These are phyloP conservation scores for Anolis apletophallus DNA, from an alignment of 2,797 vertebrate species.

Conservation along the genomic window DNA sequence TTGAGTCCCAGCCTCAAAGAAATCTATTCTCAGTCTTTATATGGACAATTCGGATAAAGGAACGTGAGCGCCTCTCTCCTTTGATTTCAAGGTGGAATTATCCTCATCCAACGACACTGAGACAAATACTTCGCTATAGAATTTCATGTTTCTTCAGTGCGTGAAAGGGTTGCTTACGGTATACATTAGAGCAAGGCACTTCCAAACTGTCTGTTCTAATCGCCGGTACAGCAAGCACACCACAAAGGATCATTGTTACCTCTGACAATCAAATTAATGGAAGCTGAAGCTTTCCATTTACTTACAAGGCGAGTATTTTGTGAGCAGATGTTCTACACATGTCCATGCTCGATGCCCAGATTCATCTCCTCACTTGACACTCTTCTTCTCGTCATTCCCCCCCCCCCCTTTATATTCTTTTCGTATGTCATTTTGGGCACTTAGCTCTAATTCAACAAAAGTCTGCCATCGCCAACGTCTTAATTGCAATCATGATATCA, in stretches of 20 bases:
- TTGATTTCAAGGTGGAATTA: background rate
- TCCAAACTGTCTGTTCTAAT: conserved; percentile 22
- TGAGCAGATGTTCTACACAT: conserved; percentile 35
- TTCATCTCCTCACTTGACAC: conserved; percentile 18
- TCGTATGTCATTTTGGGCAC: conserved; percentile 1
- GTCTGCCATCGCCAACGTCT: background rate
- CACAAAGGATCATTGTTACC: conserved; percentile 51
- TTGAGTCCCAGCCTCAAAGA: background rate
- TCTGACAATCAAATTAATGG: conserved; percentile 36
- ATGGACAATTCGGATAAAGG: background rate
- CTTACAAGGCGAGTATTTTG: conserved; percentile 40
- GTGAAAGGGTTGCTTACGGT: background rate
- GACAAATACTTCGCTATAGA: background rate
- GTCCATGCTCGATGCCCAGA: conserved; percentile 31
- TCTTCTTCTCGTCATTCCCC: conserved; percentile 20
- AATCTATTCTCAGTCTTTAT: background rate
- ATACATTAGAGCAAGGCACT: background rate
- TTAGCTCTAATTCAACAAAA: conserved; percentile 31
- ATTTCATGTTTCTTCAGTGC: background rate
- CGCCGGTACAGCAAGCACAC: conserved; percentile 18
- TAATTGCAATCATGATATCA: conserved; percentile 21
- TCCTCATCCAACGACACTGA: background rate
- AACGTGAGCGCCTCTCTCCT: background rate
- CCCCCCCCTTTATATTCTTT: conserved; percentile 7
- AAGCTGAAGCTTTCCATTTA: conserved; percentile 47